phyloP scores from a whole-genome alignment of 1,140 invertebrate genomes.

The Caerostris darwini region DNA sequence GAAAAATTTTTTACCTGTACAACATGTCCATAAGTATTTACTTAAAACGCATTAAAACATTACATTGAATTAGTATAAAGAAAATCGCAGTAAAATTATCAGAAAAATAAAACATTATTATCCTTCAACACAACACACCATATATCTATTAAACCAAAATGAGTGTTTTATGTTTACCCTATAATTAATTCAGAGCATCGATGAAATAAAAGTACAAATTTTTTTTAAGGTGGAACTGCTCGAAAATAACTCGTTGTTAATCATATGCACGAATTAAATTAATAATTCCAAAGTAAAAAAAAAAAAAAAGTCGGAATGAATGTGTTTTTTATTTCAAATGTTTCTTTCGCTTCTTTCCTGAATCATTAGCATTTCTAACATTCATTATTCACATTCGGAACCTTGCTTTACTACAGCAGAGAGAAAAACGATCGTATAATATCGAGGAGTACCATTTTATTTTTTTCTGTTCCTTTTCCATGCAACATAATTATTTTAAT shows the following conservation, averaged over 20 bases:
- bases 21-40: too few relatives aligned
- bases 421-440: constrained; percentile 5
- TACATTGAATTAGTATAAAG: too few relatives aligned
- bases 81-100: too few relatives aligned
- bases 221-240: background rate
- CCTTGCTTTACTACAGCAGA: background rate
- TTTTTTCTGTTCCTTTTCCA: too few relatives aligned
- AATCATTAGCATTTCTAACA: constrained; percentile 23
- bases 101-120: too few relatives aligned
- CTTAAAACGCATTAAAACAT: too few relatives aligned
- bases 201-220: too few relatives aligned
- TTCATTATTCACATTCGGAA: constrained; percentile 15
- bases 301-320: background rate
- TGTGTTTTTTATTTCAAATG: background rate
- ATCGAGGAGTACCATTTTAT: background rate
- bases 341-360: background rate
- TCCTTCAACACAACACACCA: too few relatives aligned
- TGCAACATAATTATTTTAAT: constrained; percentile 53
- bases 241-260: background rate
- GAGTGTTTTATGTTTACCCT: too few relatives aligned
- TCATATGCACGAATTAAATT: background rate
- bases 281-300: background rate
- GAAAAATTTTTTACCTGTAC: too few relatives aligned
- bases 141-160: too few relatives aligned
- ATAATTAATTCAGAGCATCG: too few relatives aligned